Conservation (phyloP, 2,888 invertebrate genomes). For the Ypsolopha scabrella region DNA sequence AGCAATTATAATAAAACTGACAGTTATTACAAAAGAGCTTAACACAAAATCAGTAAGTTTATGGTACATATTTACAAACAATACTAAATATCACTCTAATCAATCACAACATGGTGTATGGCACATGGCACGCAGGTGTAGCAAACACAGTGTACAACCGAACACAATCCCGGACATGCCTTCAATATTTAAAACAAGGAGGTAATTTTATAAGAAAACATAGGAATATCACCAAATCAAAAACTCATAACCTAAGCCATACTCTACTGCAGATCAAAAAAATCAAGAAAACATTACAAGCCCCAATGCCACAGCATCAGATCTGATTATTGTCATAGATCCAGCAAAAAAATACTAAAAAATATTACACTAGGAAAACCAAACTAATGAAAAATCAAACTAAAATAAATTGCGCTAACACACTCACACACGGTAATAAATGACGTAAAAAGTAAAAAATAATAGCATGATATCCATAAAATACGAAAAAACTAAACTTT, state of each 20-base stretch:
- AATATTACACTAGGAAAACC: slow-evolving; percentile 58
- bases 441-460: slow-evolving; percentile 48
- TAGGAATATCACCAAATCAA: slow-evolving; percentile 53
- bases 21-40: slow-evolving; percentile 1
- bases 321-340: slow-evolving; percentile 74
- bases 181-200: slow-evolving; percentile 36
- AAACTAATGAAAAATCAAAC: slow-evolving; percentile 57
- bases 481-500: slow-evolving; percentile 48
- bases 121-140: slow-evolving; percentile 61
- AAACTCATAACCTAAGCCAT: slow-evolving; percentile 38
- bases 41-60: slow-evolving; percentile 18
- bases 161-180: slow-evolving; percentile 37
- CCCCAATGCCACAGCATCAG: slow-evolving; percentile 48
- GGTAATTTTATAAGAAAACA: slow-evolving; percentile 24
- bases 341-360: slow-evolving; percentile 61
- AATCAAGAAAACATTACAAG: slow-evolving; percentile 25
- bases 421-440: slow-evolving; percentile 65
- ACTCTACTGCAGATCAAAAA: slow-evolving; percentile 58
- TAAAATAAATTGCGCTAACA: slow-evolving; percentile 67
- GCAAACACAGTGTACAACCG: slow-evolving; percentile 20
- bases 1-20: slow-evolving; percentile 1
- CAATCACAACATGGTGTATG: slow-evolving; percentile 69
- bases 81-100: slow-evolving; percentile 66
- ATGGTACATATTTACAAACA: slow-evolving; percentile 70
- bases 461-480: slow-evolving; percentile 61